Evolutionary conservation across 2,113 vertebrate species (phyloP).

Genomic region (Chiloscyllium plagiosum): DNA sequence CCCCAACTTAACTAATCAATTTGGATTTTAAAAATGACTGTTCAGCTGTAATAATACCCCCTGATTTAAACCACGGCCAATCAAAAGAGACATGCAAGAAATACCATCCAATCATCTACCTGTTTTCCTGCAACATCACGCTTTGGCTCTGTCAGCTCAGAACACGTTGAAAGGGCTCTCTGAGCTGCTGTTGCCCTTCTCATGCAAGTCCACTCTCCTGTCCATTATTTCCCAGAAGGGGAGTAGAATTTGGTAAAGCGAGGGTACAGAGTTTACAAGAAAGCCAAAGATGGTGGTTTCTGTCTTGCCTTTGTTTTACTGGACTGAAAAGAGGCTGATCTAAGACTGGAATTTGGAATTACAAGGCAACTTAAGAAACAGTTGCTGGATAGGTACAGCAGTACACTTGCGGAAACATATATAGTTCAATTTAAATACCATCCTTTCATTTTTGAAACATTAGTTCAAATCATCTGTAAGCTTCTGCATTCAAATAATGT

Average conservation of each 20-base stretch:
- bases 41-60: too few relatives aligned
- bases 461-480: background rate
- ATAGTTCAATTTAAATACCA: background rate
- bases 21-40: too few relatives aligned
- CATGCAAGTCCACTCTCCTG: too few relatives aligned
- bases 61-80: too few relatives aligned
- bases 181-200: too few relatives aligned
- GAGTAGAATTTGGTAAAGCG: background rate
- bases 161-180: too few relatives aligned
- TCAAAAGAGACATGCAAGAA: too few relatives aligned
- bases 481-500: background rate
- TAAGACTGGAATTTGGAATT: background rate
- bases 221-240: background rate
- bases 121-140: too few relatives aligned
- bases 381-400: background rate
- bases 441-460: background rate
- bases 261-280: background rate
- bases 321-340: background rate
- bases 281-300: background rate
- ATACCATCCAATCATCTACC: too few relatives aligned
- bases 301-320: background rate
- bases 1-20: too few relatives aligned
- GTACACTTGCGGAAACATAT: background rate
- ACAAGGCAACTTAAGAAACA: background rate
- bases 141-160: too few relatives aligned